Base-by-base conservation (phyloP, 2,113 vertebrate species). In the Callipepla californica region DNA sequence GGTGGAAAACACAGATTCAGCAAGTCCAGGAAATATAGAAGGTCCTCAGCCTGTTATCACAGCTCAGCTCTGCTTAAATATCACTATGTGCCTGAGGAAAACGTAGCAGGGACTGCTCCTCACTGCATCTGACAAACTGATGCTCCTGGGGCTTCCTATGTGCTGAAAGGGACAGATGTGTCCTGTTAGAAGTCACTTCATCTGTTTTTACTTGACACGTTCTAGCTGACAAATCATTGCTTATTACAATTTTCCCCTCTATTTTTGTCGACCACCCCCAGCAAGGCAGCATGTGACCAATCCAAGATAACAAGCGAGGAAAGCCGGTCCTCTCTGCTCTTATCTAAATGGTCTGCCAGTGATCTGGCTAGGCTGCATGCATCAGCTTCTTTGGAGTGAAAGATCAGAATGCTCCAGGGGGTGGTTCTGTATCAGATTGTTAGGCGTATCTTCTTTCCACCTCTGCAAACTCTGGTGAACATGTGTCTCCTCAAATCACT, bases 341-440 rank as follows among this genome's bases (percentile, higher is more conserved):
- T 89, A 85, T 69, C 48, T 82, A 50, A 95, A 90, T 6, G 13
- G 57, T 88, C 96, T 93, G 81, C 55, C 80, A 77, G 85, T 88
- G 67, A 92, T 81, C 88, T 86, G 69, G 53, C 3, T 1, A 75
- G 69, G 81, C 85, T 94, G 62, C 67, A 55, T 92, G 80, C 83
- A 94, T 81, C 85, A 87, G 48, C 66, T 45, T 95, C 76, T 89
- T 80, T 91, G 83, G 85, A 95, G 51, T 85, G 93, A 95, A 88
- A 89, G 82, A 58, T 96, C 90, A 95, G 87, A 95, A 48, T 44
- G 36, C 90, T 94, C 86, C 1, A 3, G 62, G 96, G 85, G 51
- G 63, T 96, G 95, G 94, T 96, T 96, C 96, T 95, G 38, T 95
- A 94, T 91, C 91, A 94, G 93, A 96, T 93, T 96, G 92, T 95